Conservation (phyloP, 2,113 vertebrate genomes). For the Tragelaphus buxtoni region DNA sequence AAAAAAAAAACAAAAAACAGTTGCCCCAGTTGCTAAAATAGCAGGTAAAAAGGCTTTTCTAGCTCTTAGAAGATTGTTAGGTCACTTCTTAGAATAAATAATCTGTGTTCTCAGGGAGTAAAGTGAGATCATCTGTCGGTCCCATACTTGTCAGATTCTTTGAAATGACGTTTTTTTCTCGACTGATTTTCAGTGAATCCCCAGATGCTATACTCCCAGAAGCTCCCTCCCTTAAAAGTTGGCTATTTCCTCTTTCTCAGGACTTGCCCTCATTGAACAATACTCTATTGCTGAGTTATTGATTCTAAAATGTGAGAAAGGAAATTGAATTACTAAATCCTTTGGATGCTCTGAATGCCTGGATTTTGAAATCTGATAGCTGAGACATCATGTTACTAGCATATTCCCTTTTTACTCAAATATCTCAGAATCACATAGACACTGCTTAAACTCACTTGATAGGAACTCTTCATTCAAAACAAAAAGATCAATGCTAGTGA, state of each 20-base stretch:
- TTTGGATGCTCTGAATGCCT: not conserved
- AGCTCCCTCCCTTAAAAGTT: not conserved
- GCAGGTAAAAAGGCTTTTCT: not conserved
- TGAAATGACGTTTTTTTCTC: not conserved
- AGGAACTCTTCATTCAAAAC: conserved; percentile 1
- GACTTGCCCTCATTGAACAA: not conserved
- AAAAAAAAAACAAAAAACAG: too few species aligned
- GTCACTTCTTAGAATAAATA: not conserved
- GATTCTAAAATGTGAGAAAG: not conserved
- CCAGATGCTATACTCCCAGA: not conserved
- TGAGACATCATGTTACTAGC: not conserved
- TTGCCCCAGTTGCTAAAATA: not conserved
- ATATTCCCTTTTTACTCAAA: not conserved
- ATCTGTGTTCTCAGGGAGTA: not conserved
- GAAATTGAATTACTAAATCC: not conserved
- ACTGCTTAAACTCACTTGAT: not conserved
- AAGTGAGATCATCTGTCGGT: not conserved
- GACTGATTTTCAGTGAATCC: not conserved
- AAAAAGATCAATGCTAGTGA: not conserved
- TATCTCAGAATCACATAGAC: not conserved
- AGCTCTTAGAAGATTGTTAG: not conserved
- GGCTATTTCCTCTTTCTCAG: not conserved
- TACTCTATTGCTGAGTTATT: not conserved
- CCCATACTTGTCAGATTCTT: not conserved
- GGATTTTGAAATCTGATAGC: not conserved